Conservation (phyloP, 2,797 vertebrate species). For the Selene dorsalis region DNA sequence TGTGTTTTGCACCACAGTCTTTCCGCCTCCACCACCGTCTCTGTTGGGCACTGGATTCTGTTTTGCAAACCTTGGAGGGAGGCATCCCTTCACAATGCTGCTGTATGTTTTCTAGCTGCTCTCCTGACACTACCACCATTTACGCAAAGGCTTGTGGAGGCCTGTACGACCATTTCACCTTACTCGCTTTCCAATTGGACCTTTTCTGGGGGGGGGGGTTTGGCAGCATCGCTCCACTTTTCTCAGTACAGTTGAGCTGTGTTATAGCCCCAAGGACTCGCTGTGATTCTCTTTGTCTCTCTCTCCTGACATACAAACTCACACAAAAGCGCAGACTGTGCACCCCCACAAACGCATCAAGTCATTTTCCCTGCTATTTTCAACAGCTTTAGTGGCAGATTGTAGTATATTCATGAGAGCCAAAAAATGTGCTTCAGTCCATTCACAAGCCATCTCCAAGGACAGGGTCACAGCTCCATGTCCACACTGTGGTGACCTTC, state of each 20-base stretch:
- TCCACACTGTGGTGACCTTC: conserved; percentile 12
- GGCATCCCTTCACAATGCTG: conserved; percentile 9
- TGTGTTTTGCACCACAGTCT: conserved; percentile 31
- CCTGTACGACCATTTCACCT: conserved; percentile 34
- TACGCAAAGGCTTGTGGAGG: conserved; percentile 19
- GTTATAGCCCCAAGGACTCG: conserved; percentile 50
- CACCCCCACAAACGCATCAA: conserved; percentile 39
- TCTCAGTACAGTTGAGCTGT: conserved; percentile 37
- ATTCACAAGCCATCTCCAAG: conserved; percentile 42
- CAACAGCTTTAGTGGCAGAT: conserved; percentile 27
- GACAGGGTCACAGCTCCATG: conserved; percentile 31
- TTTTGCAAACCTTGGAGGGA: conserved; percentile 27
- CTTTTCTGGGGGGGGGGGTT: conserved; percentile 32
- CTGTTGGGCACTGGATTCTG: neutral
- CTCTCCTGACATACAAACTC: conserved; percentile 52
- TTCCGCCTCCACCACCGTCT: conserved; percentile 9
- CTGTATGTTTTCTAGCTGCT: conserved; percentile 15
- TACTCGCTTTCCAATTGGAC: conserved; percentile 8
- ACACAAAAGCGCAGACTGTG: conserved; percentile 33
- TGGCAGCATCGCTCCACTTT: conserved; percentile 33
- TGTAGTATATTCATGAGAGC: conserved; percentile 29
- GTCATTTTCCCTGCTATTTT: conserved; percentile 9
- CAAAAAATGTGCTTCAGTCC: conserved; percentile 30
- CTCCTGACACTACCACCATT: conserved; percentile 7
- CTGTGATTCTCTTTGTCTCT: conserved; percentile 54